Evolutionary conservation across 2,113 vertebrate species (phyloP).

Genomic region (Paramormyrops kingsleyae): DNA sequence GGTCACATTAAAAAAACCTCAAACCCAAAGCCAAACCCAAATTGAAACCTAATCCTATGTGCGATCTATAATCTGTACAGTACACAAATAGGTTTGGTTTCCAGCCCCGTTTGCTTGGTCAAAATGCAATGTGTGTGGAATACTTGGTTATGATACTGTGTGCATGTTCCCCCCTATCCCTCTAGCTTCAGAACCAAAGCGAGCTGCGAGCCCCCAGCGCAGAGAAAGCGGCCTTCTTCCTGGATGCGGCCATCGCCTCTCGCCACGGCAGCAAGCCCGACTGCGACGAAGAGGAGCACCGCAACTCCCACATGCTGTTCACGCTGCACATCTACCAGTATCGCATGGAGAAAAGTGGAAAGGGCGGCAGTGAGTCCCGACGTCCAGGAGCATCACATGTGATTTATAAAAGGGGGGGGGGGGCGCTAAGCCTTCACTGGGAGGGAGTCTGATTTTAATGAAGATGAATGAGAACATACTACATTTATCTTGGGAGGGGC

Average conservation of each 20-base stretch:
- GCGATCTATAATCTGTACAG: neutral
- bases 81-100: neutral
- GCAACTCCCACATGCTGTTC: constrained; percentile 98
- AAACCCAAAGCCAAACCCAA: neutral
- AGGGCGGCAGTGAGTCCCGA: constrained; percentile 85
- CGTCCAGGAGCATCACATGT: neutral
- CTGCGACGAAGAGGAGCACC: constrained; percentile 80
- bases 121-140: neutral
- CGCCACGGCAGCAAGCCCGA: constrained; percentile 75
- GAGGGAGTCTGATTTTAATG: neutral
- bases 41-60: neutral
- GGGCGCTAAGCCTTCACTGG: neutral
- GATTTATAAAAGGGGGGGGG: neutral
- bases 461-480: neutral
- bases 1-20: neutral
- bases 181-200: constrained; percentile 93
- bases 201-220: constrained; percentile 88
- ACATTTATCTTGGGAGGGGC: neutral
- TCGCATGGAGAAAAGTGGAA: constrained; percentile 93
- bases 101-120: neutral
- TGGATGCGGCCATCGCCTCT: constrained; percentile 87
- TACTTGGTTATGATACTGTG: neutral
- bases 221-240: constrained; percentile 92
- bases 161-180: neutral
- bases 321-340: constrained; percentile 97